phyloP scores from a whole-genome alignment of 2,888 invertebrate species.

The Conus canariensis region DNA sequence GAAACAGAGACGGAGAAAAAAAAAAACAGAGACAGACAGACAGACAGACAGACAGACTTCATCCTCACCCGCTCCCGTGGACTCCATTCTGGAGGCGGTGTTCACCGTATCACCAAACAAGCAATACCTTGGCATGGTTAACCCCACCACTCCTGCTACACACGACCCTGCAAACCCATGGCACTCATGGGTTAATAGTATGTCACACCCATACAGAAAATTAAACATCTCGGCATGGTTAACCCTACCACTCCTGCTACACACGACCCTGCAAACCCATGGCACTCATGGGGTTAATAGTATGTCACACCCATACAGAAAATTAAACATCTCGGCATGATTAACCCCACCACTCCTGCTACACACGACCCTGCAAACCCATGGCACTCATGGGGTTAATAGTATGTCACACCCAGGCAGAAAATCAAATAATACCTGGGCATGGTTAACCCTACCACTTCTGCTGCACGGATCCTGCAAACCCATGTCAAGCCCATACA shows the following conservation, averaged over 20 bases:
- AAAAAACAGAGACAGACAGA: neutral
- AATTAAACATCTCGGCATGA: neutral
- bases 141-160: neutral
- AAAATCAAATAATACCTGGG: neutral
- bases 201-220: too few relatives aligned
- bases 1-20: neutral
- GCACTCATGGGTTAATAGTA: too few relatives aligned
- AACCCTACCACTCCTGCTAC: neutral
- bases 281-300: too few relatives aligned
- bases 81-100: neutral
- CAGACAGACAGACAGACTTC: neutral
- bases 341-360: neutral
- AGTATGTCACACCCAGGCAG: too few relatives aligned
- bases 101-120: neutral
- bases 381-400: too few relatives aligned
- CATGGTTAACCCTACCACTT: neutral
- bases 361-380: neutral
- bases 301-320: too few relatives aligned
- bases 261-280: neutral
- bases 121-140: neutral
- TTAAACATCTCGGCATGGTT: neutral
- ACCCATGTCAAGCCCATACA: too few relatives aligned
- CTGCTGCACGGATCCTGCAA: neutral
- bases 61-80: neutral
- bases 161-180: too few relatives aligned